Base-by-base conservation (phyloP, 1,140 invertebrate genomes). In the Cydia fagiglandana region DNA sequence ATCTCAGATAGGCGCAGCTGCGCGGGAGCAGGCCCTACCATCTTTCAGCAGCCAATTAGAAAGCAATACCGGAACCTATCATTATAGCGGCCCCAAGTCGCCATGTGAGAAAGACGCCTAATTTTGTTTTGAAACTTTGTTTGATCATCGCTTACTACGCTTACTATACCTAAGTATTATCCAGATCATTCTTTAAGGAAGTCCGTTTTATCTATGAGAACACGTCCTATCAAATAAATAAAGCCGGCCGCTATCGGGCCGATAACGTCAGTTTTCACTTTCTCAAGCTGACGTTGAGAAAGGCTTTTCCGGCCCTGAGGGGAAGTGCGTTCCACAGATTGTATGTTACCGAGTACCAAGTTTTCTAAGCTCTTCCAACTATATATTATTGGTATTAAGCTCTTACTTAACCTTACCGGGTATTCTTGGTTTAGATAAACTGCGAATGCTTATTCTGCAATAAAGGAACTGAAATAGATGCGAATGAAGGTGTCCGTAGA, bases 211-310 rank as follows among this genome's bases (percentile, higher is more conserved):
- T 17, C 66, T n/a, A 70, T 30, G 6, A 70, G 66, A 61, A 70
- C 30, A 17, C 34, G 66, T 70, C 66, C 66, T 45, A 70, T 68
- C 30, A 68, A 68, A 30, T 68, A 34, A 66, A 34, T 70, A 17
- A 70, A 70, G 30, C n/a, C 56, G 56, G 34, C 28, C 64, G 30
- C n/a, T 70, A 45, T 70, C 66, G 30, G n/a, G 66, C 6, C 34
- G 66, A 70, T 70, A 70, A 41, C 66, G 66, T 17, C 30, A 70
- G 66, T 70, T 70, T 70, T 70, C 66, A 70, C 66, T 70, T 38
- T 70, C 66, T 70, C 30, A 9, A n/a, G 34, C 66, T 38, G 34
- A 17, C 38, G 66, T 2, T 13, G 30, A 61, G 66, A 70, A 70
- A 70, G 34, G 34, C 66, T 70, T 70, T 70, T 70, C 66, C 66